These are phyloP conservation scores for Cuculus canorus DNA, from an alignment of 2,797 vertebrate species.

Conservation along the genomic window DNA sequence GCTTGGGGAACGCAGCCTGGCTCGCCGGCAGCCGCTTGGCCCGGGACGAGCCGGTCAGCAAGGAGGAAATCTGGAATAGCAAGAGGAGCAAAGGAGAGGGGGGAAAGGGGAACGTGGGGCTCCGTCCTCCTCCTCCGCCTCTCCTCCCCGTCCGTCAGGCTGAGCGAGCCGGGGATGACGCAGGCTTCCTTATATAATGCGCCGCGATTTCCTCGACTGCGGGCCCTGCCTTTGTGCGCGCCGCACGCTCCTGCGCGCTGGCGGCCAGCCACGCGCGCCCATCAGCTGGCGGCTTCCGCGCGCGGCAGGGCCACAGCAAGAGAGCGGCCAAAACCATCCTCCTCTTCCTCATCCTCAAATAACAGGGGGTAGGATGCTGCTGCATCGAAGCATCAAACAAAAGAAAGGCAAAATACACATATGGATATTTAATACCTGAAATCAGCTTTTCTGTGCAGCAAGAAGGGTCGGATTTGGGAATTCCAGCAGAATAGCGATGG, in stretches of 20 bases:
- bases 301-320: background rate
- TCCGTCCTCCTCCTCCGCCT: background rate
- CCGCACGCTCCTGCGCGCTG: constrained; percentile 29
- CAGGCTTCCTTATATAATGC: constrained; percentile 71
- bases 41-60: background rate
- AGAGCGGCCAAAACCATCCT: too few species aligned
- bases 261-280: background rate
- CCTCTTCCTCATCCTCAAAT: too few species aligned
- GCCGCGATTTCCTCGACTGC: constrained; percentile 73
- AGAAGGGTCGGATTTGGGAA: background rate
- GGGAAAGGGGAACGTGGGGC: background rate
- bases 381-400: background rate
- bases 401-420: background rate
- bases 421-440: background rate
- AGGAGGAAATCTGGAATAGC: too few species aligned
- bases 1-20: background rate
- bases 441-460: background rate
- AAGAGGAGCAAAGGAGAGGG: background rate
- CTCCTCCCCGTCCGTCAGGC: background rate
- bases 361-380: background rate
- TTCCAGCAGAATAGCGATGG: background rate
- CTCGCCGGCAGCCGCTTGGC: too few species aligned
- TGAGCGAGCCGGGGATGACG: constrained; percentile 59
- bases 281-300: background rate
- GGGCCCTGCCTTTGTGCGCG: constrained; percentile 71